Percentiles rank a stretch among this genome's conserved stretches.
These are phyloP conservation scores for Pelagia noctiluca DNA, from an alignment of 30 jellyfish, hydroid and myxozoan species.

Conservation along the genomic window DNA sequence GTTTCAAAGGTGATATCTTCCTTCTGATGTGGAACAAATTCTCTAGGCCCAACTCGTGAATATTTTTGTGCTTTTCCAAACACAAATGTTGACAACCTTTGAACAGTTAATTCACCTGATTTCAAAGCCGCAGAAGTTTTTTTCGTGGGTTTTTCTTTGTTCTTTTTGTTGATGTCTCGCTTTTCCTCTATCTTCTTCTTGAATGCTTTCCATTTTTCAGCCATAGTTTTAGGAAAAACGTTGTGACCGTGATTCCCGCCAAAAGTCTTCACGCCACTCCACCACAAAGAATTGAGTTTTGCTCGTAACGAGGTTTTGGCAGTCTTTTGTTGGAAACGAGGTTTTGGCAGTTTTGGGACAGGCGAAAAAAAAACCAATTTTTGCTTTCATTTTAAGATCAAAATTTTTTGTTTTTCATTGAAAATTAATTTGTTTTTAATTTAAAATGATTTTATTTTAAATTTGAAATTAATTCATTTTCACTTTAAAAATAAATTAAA, in stretches of 20 bases:
- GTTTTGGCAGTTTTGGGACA: slow-evolving; percentile 16
- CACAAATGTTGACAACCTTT: slow-evolving; percentile 14
- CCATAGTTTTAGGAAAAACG: not conserved
- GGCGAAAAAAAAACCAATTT: not conserved
- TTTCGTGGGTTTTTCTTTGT: slow-evolving; percentile 17
- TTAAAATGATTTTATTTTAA: too few species aligned
- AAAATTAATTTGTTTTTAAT: too few species aligned
- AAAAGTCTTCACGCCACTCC: not conserved
- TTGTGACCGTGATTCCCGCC: not conserved
- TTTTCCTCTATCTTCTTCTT: slow-evolving; percentile 1
- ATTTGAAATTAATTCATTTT: too few species aligned
- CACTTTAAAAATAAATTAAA: too few species aligned
- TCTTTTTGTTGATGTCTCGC: slow-evolving; percentile 11
- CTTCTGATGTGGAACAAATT: slow-evolving; percentile 7
- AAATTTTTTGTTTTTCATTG: too few species aligned
- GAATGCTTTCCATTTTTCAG: slow-evolving; percentile 9
- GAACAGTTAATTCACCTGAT: slow-evolving; percentile 36
- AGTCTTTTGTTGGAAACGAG: slow-evolving; percentile 1
- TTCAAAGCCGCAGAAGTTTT: not conserved
- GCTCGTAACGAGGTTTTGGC: slow-evolving; percentile 13
- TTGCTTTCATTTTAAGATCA: too few species aligned
- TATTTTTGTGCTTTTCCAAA: slow-evolving; percentile 45
- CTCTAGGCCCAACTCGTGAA: slow-evolving; percentile 22
- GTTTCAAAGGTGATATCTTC: slow-evolving; percentile 19
- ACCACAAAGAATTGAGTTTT: slow-evolving; percentile 1